Conservation (phyloP, 2,888 invertebrate species). For the Therioaphis trifolii region DNA sequence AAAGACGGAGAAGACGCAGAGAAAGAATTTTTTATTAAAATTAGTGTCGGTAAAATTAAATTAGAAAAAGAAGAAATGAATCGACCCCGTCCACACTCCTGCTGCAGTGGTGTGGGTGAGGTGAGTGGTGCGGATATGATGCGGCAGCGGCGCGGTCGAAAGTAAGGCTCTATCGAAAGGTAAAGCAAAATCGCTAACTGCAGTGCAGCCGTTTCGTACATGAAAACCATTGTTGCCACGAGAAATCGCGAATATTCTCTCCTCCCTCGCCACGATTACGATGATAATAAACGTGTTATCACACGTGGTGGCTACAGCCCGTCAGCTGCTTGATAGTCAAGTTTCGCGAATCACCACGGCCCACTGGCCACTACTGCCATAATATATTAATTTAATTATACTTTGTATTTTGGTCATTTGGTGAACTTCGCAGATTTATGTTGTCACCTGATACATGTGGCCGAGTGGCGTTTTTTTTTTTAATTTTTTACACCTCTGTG, state of each 20-base stretch:
- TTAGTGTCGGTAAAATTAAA: not conserved
- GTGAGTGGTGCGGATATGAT: not conserved
- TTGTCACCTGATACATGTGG: too few relatives aligned
- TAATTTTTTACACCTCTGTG: too few relatives aligned
- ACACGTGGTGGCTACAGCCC: too few relatives aligned
- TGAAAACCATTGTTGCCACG: not conserved
- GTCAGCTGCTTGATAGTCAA: too few relatives aligned
- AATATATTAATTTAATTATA: too few relatives aligned
- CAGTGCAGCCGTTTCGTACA: conserved; percentile 30
- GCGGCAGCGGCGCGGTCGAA: not conserved
- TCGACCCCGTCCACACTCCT: not conserved
- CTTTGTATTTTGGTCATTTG: too few relatives aligned
- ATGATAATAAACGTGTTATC: not conserved
- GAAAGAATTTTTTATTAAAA: not conserved
- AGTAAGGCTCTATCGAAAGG: too few relatives aligned
- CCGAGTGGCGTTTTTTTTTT: too few relatives aligned
- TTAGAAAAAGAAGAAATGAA: not conserved
- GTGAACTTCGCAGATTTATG: too few relatives aligned
- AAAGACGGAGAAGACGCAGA: not conserved
- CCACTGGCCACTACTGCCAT: not conserved
- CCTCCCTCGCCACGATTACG: not conserved
- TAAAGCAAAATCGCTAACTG: conserved; percentile 6
- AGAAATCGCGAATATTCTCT: not conserved
- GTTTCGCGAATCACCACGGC: not conserved
- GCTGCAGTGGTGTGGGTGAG: not conserved